A percentile compares a stretch with the other conserved stretches of the same genome.
Conservation (phyloP, 2,888 invertebrate species). For the Metellina segmentata region DNA sequence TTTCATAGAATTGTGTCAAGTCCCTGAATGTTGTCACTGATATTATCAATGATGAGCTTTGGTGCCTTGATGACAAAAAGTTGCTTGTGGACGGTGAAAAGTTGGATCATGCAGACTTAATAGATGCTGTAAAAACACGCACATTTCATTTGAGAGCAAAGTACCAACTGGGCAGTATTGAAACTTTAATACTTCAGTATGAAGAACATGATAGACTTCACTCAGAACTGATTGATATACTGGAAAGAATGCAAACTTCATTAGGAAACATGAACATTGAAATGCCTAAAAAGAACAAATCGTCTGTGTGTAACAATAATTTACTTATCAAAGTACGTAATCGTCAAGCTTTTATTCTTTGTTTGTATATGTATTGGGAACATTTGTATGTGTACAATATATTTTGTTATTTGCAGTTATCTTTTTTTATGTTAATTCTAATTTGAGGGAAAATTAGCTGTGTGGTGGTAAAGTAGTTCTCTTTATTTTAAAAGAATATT, state of each 20-base stretch:
- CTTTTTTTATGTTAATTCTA: too few relatives aligned
- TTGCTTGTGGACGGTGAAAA: neutral
- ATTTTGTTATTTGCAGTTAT: too few relatives aligned
- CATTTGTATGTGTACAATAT: too few relatives aligned
- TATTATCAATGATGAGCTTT: neutral
- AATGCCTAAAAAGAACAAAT: neutral
- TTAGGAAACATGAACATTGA: neutral
- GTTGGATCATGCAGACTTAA: neutral
- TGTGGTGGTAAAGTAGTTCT: neutral
- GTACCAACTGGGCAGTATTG: constrained; percentile 23
- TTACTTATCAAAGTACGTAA: constrained; percentile 1
- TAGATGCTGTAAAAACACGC: neutral
- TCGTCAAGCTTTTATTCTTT: neutral
- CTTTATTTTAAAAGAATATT: too few relatives aligned
- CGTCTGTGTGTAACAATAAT: neutral
- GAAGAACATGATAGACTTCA: constrained; percentile 9
- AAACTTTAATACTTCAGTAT: constrained; percentile 2
- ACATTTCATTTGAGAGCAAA: constrained; percentile 18
- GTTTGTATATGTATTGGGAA: neutral
- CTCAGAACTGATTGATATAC: neutral
- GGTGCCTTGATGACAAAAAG: neutral
- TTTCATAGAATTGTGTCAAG: constrained; percentile 24
- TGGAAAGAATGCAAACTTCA: constrained; percentile 6
- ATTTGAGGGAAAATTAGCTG: neutral
- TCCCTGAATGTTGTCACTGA: constrained; percentile 9